A percentile compares a stretch with the other conserved stretches of the same genome.
phyloP scores from a whole-genome alignment of 2,113 vertebrate species.

The Vireo altiloquus region DNA sequence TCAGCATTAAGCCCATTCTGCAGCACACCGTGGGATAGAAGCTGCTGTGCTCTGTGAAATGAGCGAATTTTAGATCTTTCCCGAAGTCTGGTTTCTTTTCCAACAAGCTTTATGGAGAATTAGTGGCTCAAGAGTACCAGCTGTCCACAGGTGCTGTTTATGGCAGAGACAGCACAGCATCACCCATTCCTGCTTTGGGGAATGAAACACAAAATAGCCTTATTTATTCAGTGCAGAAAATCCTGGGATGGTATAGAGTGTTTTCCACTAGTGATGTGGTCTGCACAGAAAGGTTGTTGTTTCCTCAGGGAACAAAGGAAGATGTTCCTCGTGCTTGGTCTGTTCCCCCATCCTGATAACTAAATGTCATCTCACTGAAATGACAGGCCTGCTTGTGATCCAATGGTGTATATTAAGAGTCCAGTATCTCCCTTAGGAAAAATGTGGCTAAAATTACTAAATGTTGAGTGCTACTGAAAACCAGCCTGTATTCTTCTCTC shows the following conservation, averaged over 20 bases:
- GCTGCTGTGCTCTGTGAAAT: background rate
- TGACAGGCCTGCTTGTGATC: background rate
- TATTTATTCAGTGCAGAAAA: background rate
- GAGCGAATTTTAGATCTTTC: background rate
- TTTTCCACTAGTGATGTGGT: background rate
- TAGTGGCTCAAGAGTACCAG: background rate
- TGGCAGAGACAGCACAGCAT: background rate
- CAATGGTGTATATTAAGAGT: background rate
- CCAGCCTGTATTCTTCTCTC: background rate
- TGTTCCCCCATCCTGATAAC: background rate
- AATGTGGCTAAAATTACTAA: background rate
- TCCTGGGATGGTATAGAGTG: background rate
- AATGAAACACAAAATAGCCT: background rate
- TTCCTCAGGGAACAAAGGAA: background rate
- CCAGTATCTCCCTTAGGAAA: background rate
- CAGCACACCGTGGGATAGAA: background rate
- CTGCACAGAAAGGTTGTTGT: background rate
- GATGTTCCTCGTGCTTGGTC: background rate
- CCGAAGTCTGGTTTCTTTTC: background rate
- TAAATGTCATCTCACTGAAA: background rate
- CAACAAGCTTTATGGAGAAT: background rate
- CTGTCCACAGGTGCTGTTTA: background rate
- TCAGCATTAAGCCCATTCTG: background rate
- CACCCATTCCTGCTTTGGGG: background rate
- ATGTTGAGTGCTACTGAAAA: background rate